Evolutionary conservation across 2,797 vertebrate species (phyloP), one percentile per base, ranked within the genome.

Genomic region (Acanthopagrus latus): DNA sequence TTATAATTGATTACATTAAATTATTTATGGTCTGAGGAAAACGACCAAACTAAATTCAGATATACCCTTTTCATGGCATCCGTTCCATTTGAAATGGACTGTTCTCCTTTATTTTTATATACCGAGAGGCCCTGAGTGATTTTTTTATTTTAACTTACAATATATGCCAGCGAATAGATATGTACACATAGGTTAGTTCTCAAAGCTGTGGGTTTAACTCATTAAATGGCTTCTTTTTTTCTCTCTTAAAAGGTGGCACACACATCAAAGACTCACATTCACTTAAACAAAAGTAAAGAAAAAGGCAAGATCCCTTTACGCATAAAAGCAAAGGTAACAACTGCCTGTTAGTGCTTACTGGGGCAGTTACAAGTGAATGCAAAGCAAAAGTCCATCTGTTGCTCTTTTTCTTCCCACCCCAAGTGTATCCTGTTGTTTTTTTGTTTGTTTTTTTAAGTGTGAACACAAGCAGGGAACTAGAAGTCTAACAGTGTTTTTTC

Each of bases 151-250:
- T 84, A 91, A 95, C 93, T 92, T 92, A 96, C 94, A 94, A 96
- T 95, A 96, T 96, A 96, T 93, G 95, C 95, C 94, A 95, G 95
- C 94, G 88, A 95, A 95, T 94, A 95, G 94, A 95, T 96, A 95
- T 96, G 94, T 96, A 95, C 95, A 96, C 94, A 93, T 93, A 94
- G 92, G 94, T 94, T 94, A 93, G 92, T 94, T 94, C 94, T 95
- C 94, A 95, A 95, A 96, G 95, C 94, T 96, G 95, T 95, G 95
- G 93, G 93, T 95, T 91, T 92, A 95, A 96, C 94, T 95, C 90
- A 95, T 96, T 95, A 93, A 95, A 96, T 95, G 95, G 95, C 95
- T 96, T 95, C 74, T 94, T 94, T 92, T 87, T 94, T 92, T 92
- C 89, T 90, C 90, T 94, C 85, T 38, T 38, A 38, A 82, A 94